Base-by-base conservation (phyloP, 2,113 vertebrate species). In the Ploceus nigricollis region DNA sequence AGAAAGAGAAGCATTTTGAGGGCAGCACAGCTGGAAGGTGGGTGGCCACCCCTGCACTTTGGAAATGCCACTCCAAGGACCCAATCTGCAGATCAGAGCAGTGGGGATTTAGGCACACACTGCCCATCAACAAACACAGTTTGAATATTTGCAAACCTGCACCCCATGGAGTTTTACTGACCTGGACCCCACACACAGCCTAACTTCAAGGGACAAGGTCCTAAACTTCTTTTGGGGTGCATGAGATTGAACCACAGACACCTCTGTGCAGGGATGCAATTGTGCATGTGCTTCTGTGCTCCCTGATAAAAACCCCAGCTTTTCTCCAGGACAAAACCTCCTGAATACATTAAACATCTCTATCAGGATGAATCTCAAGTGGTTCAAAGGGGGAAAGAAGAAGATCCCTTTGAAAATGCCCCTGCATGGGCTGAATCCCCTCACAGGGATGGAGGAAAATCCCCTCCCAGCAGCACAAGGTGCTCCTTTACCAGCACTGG, bases 341-440 rank as follows among this genome's bases (percentile, higher is more conserved):
- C 33, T 63, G 68, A 79, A 50, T 6, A 42, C 5, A 71, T 60
- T 9, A 27, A 80, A 65, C 11, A 27, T 27, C 16, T 56, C 70
- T 17, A 6, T 11, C 19, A 56, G 42, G 63, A 25, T 44, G 20
- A 65, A 25, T n/a, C 15, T 73, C 35, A 16, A 21, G 11, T n/a
- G 27, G 20, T 50, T 45, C 44, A 65, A 44, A 65, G 4, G 4
- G 14, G 6, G 19, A 65, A 65, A 68, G 73, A 61, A 0, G 0
- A 82, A 90, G 45, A 13, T 2, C 21, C 20, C 35, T 79, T 44
- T 44, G 40, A 28, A 71, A 90, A 83, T 4, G 9, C 24, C 7
- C 35, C 65, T 63, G 27, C 1, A 61, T 0, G 33, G 44, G 33
- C 35, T 66, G 35, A 50, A 11, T 64, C 31, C n/a, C 13, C 27